A percentile compares a stretch with the other conserved stretches of the same genome.
Conservation (phyloP, 2,113 vertebrate genomes). For the Antidorcas marsupialis region DNA sequence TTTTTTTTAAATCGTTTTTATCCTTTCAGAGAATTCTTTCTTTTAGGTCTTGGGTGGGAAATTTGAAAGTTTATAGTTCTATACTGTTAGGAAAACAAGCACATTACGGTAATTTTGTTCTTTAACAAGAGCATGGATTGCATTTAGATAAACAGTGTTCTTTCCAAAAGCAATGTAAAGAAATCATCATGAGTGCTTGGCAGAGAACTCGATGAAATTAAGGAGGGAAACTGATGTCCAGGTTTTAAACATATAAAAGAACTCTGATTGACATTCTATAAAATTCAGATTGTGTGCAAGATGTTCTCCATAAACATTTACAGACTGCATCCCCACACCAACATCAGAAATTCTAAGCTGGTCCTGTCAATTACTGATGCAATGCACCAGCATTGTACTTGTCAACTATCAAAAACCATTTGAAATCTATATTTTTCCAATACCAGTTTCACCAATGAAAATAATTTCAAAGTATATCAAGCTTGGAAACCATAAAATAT, state of each 20-base stretch:
- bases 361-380: not conserved
- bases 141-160: constrained; percentile 51
- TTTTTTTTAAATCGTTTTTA: constrained; percentile 43
- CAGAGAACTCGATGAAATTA: constrained; percentile 36
- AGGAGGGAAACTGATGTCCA: not conserved
- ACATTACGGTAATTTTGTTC: constrained; percentile 56
- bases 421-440: constrained; percentile 9
- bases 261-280: constrained; percentile 59
- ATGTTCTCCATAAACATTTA: not conserved
- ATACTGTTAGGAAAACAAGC: constrained; percentile 61
- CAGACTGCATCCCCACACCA: not conserved
- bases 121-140: constrained; percentile 54
- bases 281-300: constrained; percentile 68
- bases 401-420: not conserved
- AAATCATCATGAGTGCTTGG: constrained; percentile 57
- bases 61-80: constrained; percentile 58
- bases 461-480: not conserved
- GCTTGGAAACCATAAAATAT: constrained; percentile 57
- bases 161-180: constrained; percentile 66
- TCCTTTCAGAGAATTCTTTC: constrained; percentile 56
- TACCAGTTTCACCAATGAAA: constrained; percentile 29
- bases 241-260: constrained; percentile 32
- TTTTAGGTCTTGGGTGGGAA: constrained; percentile 45
- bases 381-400: too few relatives aligned
- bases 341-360: not conserved